Conservation (phyloP, 2,797 vertebrate species). For the Decapterus maruadsi region DNA sequence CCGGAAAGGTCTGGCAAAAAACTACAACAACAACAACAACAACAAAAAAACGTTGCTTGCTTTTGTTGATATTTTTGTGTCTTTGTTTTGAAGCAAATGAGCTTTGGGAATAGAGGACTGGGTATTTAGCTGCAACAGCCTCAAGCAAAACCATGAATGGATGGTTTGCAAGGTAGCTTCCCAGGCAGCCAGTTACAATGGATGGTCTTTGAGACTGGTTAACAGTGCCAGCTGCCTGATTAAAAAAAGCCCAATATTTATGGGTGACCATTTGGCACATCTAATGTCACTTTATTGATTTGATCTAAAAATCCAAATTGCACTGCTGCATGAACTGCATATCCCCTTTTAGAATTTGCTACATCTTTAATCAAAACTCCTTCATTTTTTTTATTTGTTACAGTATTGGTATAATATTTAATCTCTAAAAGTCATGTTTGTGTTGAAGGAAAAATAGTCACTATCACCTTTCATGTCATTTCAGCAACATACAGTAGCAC, state of each 20-base stretch:
- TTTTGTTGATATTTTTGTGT: conserved; percentile 9
- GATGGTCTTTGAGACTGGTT: conserved; percentile 19
- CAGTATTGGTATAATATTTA: neutral
- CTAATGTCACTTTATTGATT: neutral
- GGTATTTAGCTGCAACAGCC: conserved; percentile 25
- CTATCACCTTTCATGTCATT: neutral
- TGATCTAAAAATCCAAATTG: neutral
- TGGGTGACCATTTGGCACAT: neutral
- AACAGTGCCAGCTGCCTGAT: conserved; percentile 22
- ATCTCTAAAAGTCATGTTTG: neutral
- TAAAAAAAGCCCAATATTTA: conserved; percentile 10
- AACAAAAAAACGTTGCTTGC: neutral
- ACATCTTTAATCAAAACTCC: neutral
- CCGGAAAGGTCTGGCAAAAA: neutral
- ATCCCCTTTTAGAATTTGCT: neutral
- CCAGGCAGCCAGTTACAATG: conserved; percentile 27
- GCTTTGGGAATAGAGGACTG: conserved; percentile 7
- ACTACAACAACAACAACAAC: neutral
- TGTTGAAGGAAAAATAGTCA: neutral
- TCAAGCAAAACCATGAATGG: conserved; percentile 29
- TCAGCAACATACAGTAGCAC: neutral
- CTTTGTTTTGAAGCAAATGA: conserved; percentile 13
- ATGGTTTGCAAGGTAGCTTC: conserved; percentile 26
- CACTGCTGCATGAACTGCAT: neutral
- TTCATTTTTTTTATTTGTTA: neutral